Percentiles rank a stretch among this genome's conserved stretches.
These are phyloP conservation scores for Elgaria multicarinata DNA, from an alignment of 2,113 vertebrate species.

Conservation along the genomic window DNA sequence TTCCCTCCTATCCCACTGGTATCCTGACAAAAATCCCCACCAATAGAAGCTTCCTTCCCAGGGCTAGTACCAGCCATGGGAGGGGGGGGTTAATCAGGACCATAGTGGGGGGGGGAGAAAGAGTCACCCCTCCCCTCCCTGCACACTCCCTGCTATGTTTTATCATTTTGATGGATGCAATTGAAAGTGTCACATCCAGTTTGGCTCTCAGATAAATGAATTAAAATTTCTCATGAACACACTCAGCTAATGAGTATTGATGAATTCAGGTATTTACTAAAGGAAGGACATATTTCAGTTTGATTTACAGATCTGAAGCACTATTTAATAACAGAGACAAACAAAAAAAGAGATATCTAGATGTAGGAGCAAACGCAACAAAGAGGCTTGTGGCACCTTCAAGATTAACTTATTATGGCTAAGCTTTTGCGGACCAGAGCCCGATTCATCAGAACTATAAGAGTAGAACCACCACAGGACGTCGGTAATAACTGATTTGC, in stretches of 20 bases:
- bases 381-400: too few relatives aligned
- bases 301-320: neutral
- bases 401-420: neutral
- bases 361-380: neutral
- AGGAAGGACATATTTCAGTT: neutral
- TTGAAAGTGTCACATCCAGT: neutral
- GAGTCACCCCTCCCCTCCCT: neutral
- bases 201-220: neutral
- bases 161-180: neutral
- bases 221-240: neutral
- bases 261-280: neutral
- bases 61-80: neutral
- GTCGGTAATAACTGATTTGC: neutral
- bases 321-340: neutral
- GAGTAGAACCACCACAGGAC: neutral
- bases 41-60: neutral
- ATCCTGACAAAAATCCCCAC: neutral
- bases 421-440: neutral
- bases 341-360: neutral
- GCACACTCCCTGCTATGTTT: neutral
- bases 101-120: neutral
- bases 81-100: neutral
- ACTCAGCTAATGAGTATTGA: neutral
- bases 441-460: neutral
- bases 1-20: too few relatives aligned